Evolutionary conservation across 2,888 invertebrate genomes (phyloP), one percentile per base, ranked within the genome.

Genomic region (Philereme vetulata): DNA sequence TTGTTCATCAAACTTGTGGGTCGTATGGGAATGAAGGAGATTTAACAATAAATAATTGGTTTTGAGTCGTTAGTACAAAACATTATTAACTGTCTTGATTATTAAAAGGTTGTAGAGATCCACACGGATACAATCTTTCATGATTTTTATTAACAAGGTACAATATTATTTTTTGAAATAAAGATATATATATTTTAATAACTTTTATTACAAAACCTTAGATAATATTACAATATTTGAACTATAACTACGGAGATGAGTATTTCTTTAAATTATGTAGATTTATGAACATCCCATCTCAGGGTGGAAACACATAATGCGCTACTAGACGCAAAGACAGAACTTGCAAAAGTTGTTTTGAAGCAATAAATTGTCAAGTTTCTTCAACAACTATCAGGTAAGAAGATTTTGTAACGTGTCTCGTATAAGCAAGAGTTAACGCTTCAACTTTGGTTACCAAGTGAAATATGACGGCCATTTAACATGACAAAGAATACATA

Each of bases 1-100:
- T 38, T 61, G 58, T 44, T 50, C 49, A 21, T 32, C 54, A 50
- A 64, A 64, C 47, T 65, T 63, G 47, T 47, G n/a, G 57, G 47
- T 54, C 65, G 56, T 62, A 50, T 34, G 62, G 62, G 58, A 44
- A 51, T 53, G 56, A 52, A 60, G 56, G 55, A 62, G 43, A 62
- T 55, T 62, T 56, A 38, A 38, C 62, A 60, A 60, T 63, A 42
- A 60, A 62, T 58, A 62, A 58, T 50, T 51, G 42, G 10, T 4
- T 38, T 38, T 4, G 38, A 8, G 8, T 38, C 5, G 38, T 38
- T 38, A 6, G 3, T 38, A 21, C 21, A 21, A 21, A 21, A 21
- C 21, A 21, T 1, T 21, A 21, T 21, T 21, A 21, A 21, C 21
- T 21, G 2, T 21, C 21, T 21, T 21, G 21, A 1, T 21, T 21